Evolutionary conservation across 2,888 invertebrate species (phyloP), one percentile per base, ranked within the genome.

Genomic region (Oligia strigilis): DNA sequence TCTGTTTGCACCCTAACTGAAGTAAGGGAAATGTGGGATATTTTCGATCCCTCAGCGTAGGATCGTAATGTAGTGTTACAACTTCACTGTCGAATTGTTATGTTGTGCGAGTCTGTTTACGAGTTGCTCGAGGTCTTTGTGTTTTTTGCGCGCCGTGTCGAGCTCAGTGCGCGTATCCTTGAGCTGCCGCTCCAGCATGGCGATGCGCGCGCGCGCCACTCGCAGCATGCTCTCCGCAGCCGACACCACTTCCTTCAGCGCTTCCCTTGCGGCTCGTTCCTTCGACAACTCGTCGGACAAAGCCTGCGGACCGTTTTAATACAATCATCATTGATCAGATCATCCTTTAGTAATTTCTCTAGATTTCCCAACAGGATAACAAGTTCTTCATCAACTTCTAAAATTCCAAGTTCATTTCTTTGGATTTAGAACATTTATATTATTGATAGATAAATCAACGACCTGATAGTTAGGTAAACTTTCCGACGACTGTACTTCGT

Each of bases 71-170:
- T 92, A 92, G 88, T 89, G 90, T 91, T 90, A 92, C 92, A 91
- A 93, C 92, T 94, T 94, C 92, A 93, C 92, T 93, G 92, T 90
- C 81, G 87, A 77, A 87, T 89, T 89, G 77, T 87, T 89, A 92
- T 92, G 90, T 91, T 92, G 90, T 85, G 81, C 87, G 90, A 91
- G 92, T 91, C 90, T 92, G 91, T 93, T 95, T 94, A 97, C 97
- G 90, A 96, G 93, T 92, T 95, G 95, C 90, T 97, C 96, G 87
- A 95, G 92, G 83, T 97, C 97, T 88, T 94, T 96, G 80, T 95
- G 94, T 89, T 96, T 97, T 88, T 93, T 94, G 72, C 92, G 93
- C 52, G 94, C 82, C 4, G 89, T 81, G 6, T 96, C 96, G 43
- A 96, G 90, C 49, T 96, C 95, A 2, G 90, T 85, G 69, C 93